Percentiles rank a stretch among this genome's conserved stretches.
phyloP scores from a whole-genome alignment of 2,888 invertebrate genomes.

The Quadroppia sp. region DNA sequence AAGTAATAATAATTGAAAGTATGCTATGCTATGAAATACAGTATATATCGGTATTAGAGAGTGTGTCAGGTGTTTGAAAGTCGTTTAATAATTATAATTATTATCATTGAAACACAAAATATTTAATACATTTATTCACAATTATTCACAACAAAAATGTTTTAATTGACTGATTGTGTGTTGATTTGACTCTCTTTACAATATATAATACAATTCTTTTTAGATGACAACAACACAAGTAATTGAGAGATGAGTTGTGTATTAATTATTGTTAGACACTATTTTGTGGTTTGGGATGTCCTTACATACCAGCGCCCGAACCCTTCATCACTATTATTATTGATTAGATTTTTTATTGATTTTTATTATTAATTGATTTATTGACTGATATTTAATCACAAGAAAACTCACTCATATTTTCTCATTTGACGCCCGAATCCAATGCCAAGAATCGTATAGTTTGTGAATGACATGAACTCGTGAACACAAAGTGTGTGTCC shows the following conservation, averaged over 20 bases:
- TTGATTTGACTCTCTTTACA: constrained; percentile 6
- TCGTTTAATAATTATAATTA: background rate
- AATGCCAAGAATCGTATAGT: background rate
- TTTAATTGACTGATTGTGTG: background rate
- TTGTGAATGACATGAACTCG: no score
- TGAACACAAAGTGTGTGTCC: no score
- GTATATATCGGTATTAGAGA: no score
- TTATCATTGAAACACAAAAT: no score
- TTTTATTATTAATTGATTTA: background rate
- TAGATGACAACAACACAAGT: background rate
- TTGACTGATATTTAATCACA: background rate
- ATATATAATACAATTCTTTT: background rate
- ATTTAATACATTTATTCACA: background rate
- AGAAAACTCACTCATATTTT: background rate
- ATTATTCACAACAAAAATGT: background rate
- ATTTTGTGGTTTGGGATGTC: constrained; percentile 4
- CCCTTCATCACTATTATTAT: background rate
- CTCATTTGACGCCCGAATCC: background rate
- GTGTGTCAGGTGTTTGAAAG: background rate
- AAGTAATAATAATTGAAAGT: background rate
- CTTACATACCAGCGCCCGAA: background rate
- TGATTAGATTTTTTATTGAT: background rate
- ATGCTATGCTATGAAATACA: background rate
- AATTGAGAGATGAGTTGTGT: constrained; percentile 11
- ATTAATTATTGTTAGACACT: constrained; percentile 5